Evolutionary conservation across 2,797 vertebrate genomes (phyloP), one percentile per base, ranked within the genome.

Genomic region (Apogon hyalosoma): DNA sequence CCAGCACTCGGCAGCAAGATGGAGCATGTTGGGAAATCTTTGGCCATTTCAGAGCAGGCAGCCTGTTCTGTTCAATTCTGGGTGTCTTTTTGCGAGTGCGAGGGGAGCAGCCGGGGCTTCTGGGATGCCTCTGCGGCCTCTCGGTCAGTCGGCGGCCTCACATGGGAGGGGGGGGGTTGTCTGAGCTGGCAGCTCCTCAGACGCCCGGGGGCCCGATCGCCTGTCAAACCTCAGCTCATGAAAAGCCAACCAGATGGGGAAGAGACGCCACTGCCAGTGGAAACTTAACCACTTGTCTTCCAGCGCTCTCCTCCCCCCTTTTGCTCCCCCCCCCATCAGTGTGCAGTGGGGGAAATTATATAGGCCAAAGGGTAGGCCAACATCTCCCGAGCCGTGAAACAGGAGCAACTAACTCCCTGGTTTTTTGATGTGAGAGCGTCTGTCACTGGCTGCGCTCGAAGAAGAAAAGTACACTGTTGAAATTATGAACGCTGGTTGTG

Each of bases 321-420:
- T 15, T 11, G n/a, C 13, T 48, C 11, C 14, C 36, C 65, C 15
- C 47, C 33, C 24, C 24, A 52, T 61, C 64, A 63, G 70, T 51
- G 66, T 84, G 76, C 83, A 80, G 83, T 77, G 63, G 79, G 87
- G 82, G 83, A 80, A 86, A 86, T 89, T 87, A 93, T 92, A 77
- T 87, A 88, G 91, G 89, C 86, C 89, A 92, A 90, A 92, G 91
- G 89, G 87, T 87, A 91, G 86, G 82, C 90, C 86, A 89, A 90
- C 90, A 87, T 86, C 87, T 75, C 79, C 55, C 9, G 33, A 84
- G 79, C 69, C 11, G 28, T 78, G 83, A 89, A 89, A 90, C 83
- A 69, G 78, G 66, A 89, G 87, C 77, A 3, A 72, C 59, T 46
- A 9, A 73, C 69, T 69, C 69, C 49, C 56, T 19, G 41, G 38